A percentile compares a stretch with the other conserved stretches of the same genome.
Evolutionary conservation across 2,113 vertebrate species (phyloP).

Genomic region (Ascaphus truei): DNA sequence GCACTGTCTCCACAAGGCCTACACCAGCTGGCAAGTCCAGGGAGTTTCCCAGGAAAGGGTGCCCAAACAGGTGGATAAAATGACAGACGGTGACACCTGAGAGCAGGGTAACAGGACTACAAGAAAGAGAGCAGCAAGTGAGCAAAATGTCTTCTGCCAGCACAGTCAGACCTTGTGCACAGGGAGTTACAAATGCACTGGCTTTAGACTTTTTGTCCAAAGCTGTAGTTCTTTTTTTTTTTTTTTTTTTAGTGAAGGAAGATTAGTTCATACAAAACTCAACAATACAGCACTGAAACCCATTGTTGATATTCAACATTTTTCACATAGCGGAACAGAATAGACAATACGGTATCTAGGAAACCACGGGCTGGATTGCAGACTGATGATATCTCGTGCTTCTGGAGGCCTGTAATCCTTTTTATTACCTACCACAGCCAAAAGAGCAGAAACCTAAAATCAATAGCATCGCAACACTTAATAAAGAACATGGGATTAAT

Average conservation of each 20-base stretch:
- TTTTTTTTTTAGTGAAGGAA: constrained; percentile 91
- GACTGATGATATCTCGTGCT: constrained; percentile 95
- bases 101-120: constrained; percentile 56
- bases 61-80: constrained; percentile 59
- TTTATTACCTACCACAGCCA: constrained; percentile 77
- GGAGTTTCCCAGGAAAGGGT: constrained; percentile 58
- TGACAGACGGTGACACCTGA: constrained; percentile 63
- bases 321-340: constrained; percentile 99
- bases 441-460: constrained; percentile 71
- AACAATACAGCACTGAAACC: constrained; percentile 99
- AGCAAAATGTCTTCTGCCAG: constrained; percentile 78
- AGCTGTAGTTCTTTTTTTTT: constrained; percentile 83
- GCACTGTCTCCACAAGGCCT: constrained; percentile 66
- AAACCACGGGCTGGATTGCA: constrained; percentile 97
- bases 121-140: constrained; percentile 63
- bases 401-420: constrained; percentile 92
- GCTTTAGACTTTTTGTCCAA: constrained; percentile 98
- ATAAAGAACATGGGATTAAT: constrained; percentile 55
- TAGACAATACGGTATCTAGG: constrained; percentile 99
- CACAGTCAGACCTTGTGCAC: constrained; percentile 85
- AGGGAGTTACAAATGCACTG: constrained; percentile 92
- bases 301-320: constrained; percentile 99
- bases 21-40: constrained; percentile 62
- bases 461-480: constrained; percentile 70
- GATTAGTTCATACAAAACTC: constrained; percentile 99